These are phyloP conservation scores for Rhopalosiphum padi DNA, from an alignment of 1,140 invertebrate species.

Conservation along the genomic window DNA sequence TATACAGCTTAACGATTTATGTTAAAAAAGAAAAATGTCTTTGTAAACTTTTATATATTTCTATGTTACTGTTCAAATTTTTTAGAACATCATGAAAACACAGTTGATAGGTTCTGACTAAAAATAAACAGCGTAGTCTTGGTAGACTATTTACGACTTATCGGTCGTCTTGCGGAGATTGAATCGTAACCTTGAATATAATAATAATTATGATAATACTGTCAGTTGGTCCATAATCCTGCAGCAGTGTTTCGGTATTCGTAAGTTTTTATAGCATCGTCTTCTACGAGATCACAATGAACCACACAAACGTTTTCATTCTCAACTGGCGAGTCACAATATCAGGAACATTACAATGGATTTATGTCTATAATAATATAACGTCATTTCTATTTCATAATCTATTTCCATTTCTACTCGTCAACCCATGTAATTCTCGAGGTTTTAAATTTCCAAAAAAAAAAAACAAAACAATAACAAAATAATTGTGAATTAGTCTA, in stretches of 20 bases:
- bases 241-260: neutral
- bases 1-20: neutral
- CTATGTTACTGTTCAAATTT: neutral
- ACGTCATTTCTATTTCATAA: neutral
- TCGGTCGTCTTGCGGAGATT: neutral
- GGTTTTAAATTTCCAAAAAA: too few species aligned
- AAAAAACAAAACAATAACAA: neutral
- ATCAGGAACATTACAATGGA: neutral
- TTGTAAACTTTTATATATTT: neutral
- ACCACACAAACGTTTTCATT: neutral
- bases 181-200: neutral
- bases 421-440: neutral
- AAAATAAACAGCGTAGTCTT: neutral
- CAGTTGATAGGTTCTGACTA: neutral
- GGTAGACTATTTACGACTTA: too few species aligned
- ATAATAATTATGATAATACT: neutral
- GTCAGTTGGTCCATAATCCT: neutral
- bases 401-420: neutral
- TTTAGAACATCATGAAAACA: too few species aligned
- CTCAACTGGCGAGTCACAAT: neutral
- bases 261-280: neutral
- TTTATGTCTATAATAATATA: neutral
- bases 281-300: neutral
- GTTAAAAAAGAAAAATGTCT: neutral
- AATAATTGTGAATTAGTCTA: neutral